Evolutionary conservation across 2,797 vertebrate species (phyloP), one percentile per base, ranked within the genome.

Genomic region (Melanogrammus aeglefinus): DNA sequence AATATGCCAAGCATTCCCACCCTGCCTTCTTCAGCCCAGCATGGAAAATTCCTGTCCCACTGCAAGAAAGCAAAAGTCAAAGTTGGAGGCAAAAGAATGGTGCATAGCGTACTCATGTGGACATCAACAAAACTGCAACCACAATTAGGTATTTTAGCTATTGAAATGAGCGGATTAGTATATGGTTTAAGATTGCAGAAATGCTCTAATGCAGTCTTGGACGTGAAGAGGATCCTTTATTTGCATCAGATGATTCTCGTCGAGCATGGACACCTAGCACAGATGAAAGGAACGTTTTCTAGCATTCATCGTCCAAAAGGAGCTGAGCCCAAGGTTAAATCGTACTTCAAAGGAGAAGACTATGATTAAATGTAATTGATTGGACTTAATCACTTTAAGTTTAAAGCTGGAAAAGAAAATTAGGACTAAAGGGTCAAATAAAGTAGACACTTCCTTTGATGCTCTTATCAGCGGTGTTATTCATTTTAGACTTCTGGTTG

Each of bases 11-110:
- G 80, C 83, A 89, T 86, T 87, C 81, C 90, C 86, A 31, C 69
- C 24, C 69, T 70, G 69, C 69, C 69, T 70, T 88, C 89, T 88
- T 87, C 84, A 86, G 82, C 66, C 75, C 82, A 84, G 84, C 81
- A 90, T 93, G 94, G 93, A 94, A 94, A 94, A 93, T 93, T 93
- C 87, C 91, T 78, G 88, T 81, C 85, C 16, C 84, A 83, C 80
- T 81, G 85, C 47, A 75, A 10, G 21, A n/a, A n/a, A n/a, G n/a
- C n/a, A n/a, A n/a, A n/a, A 57, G 51, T 57, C 18, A 1, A 6
- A 57, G 21, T 16, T 63, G 3, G 35, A 5, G 35, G 0, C 9
- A 6, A 79, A 77, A 72, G n/a, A 69, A 79, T 75, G 79, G 85
- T 74, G 38, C 69, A 79, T 63, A 86, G 83, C 76, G 63, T 91